phyloP scores from a whole-genome alignment of 2,113 vertebrate genomes.

The Rhinichthys klamathensis region DNA sequence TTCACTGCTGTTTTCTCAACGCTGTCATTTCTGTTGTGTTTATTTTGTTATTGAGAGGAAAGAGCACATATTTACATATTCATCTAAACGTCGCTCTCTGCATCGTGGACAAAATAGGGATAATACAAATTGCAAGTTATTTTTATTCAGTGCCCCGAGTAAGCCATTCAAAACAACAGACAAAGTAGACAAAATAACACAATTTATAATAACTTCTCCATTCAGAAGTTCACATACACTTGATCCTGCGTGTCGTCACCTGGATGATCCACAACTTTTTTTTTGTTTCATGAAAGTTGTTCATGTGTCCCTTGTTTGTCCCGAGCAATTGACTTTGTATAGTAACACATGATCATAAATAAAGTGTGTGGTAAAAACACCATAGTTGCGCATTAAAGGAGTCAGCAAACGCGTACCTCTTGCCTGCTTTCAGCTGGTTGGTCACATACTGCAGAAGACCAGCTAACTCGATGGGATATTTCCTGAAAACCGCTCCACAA shows the following conservation, averaged over 20 bases:
- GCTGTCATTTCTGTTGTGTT: too few relatives aligned
- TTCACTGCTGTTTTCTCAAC: too few relatives aligned
- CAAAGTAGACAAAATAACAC: neutral
- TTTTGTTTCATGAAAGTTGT: neutral
- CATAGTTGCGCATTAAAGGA: neutral
- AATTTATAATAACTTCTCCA: neutral
- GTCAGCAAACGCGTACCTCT: conserved; percentile 75
- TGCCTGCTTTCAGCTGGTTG: conserved; percentile 97
- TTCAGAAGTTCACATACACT: neutral
- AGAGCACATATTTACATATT: too few relatives aligned
- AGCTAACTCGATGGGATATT: conserved; percentile 97
- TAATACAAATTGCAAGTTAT: neutral
- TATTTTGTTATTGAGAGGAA: too few relatives aligned
- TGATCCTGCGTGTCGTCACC: neutral
- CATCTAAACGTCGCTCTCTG: too few relatives aligned
- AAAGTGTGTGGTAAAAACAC: neutral
- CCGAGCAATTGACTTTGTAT: neutral
- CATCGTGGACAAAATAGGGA: neutral
- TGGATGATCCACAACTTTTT: neutral
- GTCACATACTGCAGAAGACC: conserved; percentile 97
- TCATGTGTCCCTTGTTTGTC: neutral
- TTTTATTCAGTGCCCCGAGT: neutral
- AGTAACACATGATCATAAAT: neutral
- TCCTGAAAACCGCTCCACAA: conserved; percentile 96
- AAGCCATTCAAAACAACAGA: neutral